phyloP scores from a whole-genome alignment of 2,888 invertebrate species.

The Ferdinandea cuprea region DNA sequence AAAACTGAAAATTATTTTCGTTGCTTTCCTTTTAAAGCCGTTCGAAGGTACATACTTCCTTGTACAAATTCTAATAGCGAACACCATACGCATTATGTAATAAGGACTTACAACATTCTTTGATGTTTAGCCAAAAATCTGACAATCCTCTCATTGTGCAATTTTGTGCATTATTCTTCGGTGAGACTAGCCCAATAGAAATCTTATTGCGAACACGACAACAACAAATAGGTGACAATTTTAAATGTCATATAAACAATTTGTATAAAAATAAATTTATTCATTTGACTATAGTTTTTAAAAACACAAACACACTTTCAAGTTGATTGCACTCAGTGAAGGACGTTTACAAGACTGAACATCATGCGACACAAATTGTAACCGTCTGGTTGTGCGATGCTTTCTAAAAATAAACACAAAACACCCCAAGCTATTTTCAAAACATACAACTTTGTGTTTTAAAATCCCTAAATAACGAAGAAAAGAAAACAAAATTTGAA shows the following conservation, averaged over 20 bases:
- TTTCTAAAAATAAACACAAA: constrained; percentile 41
- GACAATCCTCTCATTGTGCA: not conserved
- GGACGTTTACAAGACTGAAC: constrained; percentile 19
- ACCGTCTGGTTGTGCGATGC: constrained; percentile 22
- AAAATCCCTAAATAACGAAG: too few relatives aligned
- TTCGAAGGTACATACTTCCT: too few relatives aligned
- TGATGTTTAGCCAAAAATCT: not conserved
- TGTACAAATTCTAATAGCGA: too few relatives aligned
- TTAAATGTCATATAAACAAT: too few relatives aligned
- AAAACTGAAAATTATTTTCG: too few relatives aligned
- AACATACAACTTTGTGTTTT: constrained; percentile 16
- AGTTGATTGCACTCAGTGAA: constrained; percentile 51
- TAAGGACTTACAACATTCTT: not conserved
- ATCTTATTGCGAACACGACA: not conserved
- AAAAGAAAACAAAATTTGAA: not conserved
- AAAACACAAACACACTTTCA: not conserved
- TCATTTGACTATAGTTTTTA: not conserved
- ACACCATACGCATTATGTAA: not conserved
- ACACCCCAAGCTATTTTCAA: constrained; percentile 28
- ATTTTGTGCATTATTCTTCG: too few relatives aligned
- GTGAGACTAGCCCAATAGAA: too few relatives aligned
- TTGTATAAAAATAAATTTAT: not conserved
- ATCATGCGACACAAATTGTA: constrained; percentile 3
- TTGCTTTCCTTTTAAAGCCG: too few relatives aligned
- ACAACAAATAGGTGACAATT: too few relatives aligned